A percentile compares a stretch with the other conserved stretches of the same genome.
Evolutionary conservation across 2,797 vertebrate genomes (phyloP).

Genomic region (Dromococcyx pavoninus): DNA sequence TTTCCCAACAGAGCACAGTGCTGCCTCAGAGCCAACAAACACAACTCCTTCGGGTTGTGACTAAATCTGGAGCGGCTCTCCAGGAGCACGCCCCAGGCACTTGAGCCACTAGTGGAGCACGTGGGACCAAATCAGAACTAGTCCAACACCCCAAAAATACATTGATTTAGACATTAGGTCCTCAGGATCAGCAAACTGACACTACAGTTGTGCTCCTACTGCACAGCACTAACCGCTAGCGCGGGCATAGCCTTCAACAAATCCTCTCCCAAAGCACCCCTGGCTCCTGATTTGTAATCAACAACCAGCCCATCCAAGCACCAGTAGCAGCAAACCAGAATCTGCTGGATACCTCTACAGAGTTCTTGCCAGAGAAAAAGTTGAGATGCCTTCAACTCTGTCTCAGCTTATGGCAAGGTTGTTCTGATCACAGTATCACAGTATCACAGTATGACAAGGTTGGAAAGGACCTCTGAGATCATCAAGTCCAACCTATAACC

Average conservation of each 20-base stretch:
- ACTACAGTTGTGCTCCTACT: background rate
- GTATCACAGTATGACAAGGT: too few relatives aligned
- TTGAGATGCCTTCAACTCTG: background rate
- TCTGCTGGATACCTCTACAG: rapidly evolving
- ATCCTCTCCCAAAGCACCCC: background rate
- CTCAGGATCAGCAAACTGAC: background rate
- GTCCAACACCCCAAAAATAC: background rate
- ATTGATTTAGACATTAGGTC: background rate
- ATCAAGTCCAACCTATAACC: too few relatives aligned
- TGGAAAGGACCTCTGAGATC: too few relatives aligned
- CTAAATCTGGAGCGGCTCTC: background rate
- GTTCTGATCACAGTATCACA: too few relatives aligned
- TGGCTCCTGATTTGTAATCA: background rate
- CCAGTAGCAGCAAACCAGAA: background rate
- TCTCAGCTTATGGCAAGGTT: background rate
- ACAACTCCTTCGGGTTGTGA: background rate
- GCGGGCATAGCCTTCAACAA: background rate
- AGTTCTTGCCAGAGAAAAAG: background rate
- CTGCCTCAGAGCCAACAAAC: background rate
- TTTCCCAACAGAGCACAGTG: background rate
- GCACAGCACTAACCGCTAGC: background rate
- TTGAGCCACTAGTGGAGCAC: background rate
- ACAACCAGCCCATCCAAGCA: background rate
- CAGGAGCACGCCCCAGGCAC: background rate
- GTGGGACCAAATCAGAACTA: background rate